phyloP scores from a whole-genome alignment of 2,797 vertebrate genomes.

The Pelochelys cantorii region DNA sequence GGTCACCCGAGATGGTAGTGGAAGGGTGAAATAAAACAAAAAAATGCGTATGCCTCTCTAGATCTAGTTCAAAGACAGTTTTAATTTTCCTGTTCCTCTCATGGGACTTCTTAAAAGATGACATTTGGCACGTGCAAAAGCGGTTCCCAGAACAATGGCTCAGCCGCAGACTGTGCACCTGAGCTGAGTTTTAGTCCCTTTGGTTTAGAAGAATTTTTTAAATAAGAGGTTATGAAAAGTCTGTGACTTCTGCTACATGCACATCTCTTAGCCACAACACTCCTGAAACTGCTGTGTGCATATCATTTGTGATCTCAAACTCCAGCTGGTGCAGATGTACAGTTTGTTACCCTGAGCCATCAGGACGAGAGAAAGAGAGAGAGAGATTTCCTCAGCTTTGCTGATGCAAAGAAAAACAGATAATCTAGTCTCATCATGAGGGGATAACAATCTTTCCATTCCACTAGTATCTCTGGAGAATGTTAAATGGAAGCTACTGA shows the following conservation, averaged over 20 bases:
- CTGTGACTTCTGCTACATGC: accelerated
- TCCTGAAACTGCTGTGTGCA: neutral
- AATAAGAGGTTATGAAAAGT: neutral
- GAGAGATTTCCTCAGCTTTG: accelerated
- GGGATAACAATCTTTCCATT: no score
- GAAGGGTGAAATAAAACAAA: no score
- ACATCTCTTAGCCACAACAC: accelerated
- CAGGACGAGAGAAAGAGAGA: accelerated
- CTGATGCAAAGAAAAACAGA: neutral
- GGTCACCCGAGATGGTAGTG: no score
- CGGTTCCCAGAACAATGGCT: neutral
- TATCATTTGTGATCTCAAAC: neutral
- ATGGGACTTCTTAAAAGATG: no score
- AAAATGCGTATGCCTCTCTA: no score
- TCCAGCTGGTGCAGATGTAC: slow-evolving; percentile 16
- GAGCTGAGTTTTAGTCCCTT: neutral
- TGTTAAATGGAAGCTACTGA: no score
- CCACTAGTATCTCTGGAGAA: no score
- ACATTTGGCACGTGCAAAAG: no score
- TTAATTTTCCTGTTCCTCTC: no score
- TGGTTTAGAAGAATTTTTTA: accelerated
- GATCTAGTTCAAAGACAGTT: no score
- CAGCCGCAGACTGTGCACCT: neutral
- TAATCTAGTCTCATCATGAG: no score
- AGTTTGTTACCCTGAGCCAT: accelerated